Percentiles rank a stretch among this genome's conserved stretches.
phyloP scores from a whole-genome alignment of 2,888 invertebrate genomes.

The Harmothoe impar region DNA sequence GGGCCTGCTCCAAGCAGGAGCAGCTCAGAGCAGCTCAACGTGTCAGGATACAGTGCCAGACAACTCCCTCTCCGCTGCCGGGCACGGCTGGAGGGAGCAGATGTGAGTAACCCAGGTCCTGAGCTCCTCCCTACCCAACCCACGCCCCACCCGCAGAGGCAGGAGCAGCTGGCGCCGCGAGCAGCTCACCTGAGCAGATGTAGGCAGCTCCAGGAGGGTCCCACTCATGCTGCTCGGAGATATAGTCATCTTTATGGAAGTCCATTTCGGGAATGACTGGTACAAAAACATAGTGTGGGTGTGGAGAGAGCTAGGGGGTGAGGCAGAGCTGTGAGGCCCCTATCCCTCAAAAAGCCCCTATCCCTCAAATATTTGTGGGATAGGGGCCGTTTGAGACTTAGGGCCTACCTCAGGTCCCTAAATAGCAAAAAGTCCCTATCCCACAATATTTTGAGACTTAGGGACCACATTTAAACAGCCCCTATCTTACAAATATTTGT shows the following conservation, averaged over 20 bases:
- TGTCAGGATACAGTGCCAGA: conserved; percentile 28
- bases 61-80: conserved; percentile 13
- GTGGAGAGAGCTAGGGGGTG: too few species aligned
- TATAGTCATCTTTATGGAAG: not conserved
- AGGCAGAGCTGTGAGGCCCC: too few species aligned
- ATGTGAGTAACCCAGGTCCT: conserved; percentile 29
- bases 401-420: too few species aligned
- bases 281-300: not conserved
- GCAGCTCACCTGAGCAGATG: conserved; percentile 42
- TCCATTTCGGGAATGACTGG: not conserved
- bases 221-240: not conserved
- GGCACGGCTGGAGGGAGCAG: conserved; percentile 5
- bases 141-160: not conserved
- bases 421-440: too few species aligned
- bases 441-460: too few species aligned
- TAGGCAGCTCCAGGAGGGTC: not conserved
- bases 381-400: too few species aligned
- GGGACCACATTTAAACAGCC: too few species aligned
- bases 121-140: not conserved
- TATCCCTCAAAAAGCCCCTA: too few species aligned
- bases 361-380: too few species aligned
- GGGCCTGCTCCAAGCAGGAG: not conserved
- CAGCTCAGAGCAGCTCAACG: conserved; percentile 3
- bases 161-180: not conserved
- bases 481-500: too few species aligned